Conservation (phyloP, 1,140 invertebrate genomes). For the Scaptomyza graminum region DNA sequence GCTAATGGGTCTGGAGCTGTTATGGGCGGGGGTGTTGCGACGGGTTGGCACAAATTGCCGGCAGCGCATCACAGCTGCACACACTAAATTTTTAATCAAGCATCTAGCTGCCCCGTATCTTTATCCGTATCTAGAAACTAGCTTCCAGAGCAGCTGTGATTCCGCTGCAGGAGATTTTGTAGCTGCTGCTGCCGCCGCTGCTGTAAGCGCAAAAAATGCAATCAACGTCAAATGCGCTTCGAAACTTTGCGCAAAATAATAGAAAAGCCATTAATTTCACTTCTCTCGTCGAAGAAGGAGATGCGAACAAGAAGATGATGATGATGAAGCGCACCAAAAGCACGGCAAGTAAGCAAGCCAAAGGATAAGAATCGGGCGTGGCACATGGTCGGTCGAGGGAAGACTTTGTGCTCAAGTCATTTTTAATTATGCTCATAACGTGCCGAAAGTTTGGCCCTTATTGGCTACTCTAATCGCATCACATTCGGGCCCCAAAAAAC, state of each 20-base stretch:
- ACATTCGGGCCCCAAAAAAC: slow-evolving; percentile 13
- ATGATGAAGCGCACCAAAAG: not conserved
- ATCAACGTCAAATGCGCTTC: slow-evolving; percentile 81
- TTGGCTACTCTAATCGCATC: slow-evolving; percentile 50
- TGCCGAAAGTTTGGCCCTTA: slow-evolving; percentile 66
- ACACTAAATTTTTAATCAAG: slow-evolving; percentile 80
- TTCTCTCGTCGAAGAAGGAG: slow-evolving; percentile 79
- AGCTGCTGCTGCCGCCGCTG: slow-evolving; percentile 17
- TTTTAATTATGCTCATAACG: slow-evolving; percentile 80
- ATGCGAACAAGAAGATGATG: slow-evolving; percentile 16
- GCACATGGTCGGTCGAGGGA: slow-evolving; percentile 30
- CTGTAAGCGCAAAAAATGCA: slow-evolving; percentile 70
- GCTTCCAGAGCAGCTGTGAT: slow-evolving; percentile 67
- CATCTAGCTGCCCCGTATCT: slow-evolving; percentile 46
- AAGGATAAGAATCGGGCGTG: slow-evolving; percentile 5
- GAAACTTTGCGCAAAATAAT: slow-evolving; percentile 81
- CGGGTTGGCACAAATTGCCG: slow-evolving; percentile 53
- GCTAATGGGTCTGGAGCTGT: slow-evolving; percentile 3
- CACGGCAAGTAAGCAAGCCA: slow-evolving; percentile 1
- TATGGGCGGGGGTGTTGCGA: slow-evolving; percentile 10
- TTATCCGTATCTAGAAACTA: slow-evolving; percentile 39
- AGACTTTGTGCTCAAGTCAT: slow-evolving; percentile 73
- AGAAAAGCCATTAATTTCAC: slow-evolving; percentile 82
- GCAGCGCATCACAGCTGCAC: slow-evolving; percentile 42
- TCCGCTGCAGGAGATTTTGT: slow-evolving; percentile 51